Evolutionary conservation across 2,113 vertebrate genomes (phyloP).

Genomic region (Triplophysa dalaica): DNA sequence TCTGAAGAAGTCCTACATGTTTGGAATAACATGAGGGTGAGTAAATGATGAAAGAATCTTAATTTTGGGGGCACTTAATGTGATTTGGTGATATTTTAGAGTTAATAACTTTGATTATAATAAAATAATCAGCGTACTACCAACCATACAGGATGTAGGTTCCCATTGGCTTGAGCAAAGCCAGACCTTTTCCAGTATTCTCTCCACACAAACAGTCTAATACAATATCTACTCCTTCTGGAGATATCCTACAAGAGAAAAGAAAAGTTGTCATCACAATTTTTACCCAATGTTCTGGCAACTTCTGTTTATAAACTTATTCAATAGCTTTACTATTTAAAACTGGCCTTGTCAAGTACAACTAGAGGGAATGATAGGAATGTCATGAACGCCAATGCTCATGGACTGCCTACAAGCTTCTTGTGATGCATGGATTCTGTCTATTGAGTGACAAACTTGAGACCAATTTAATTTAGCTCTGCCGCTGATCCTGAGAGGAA

Average conservation of each 20-base stretch:
- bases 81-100: no score
- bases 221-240: slow-evolving; percentile 95
- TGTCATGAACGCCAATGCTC: slow-evolving; percentile 49
- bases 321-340: background rate
- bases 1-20: no score
- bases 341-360: background rate
- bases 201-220: slow-evolving; percentile 96
- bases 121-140: slow-evolving; percentile 53
- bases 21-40: no score
- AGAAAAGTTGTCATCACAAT: background rate
- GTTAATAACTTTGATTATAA: background rate
- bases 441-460: slow-evolving; percentile 62
- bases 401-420: slow-evolving; percentile 62
- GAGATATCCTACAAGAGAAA: slow-evolving; percentile 81
- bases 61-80: background rate
- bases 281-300: background rate
- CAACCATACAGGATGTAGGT: slow-evolving; percentile 96
- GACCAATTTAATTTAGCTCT: slow-evolving; percentile 74
- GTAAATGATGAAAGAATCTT: background rate
- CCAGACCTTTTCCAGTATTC: slow-evolving; percentile 93
- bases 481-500: slow-evolving; percentile 75
- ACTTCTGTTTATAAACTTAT: background rate
- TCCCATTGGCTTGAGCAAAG: slow-evolving; percentile 92
- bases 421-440: slow-evolving; percentile 69
- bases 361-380: slow-evolving; percentile 57